Percentiles rank a stretch among this genome's conserved stretches.
Conservation (phyloP, 1,140 invertebrate genomes). For the Zaprionus tsacasi region DNA sequence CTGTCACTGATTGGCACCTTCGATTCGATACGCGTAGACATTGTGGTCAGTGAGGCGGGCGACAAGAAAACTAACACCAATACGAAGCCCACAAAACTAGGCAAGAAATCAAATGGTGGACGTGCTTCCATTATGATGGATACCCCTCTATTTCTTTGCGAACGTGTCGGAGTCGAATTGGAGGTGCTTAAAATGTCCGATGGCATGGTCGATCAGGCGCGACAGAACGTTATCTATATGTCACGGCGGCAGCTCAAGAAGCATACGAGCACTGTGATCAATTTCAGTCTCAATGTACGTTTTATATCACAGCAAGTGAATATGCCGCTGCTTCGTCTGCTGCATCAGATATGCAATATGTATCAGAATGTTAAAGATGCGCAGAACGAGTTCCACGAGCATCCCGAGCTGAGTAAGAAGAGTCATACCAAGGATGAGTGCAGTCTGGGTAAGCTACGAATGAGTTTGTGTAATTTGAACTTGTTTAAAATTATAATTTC, state of each 20-base stretch:
- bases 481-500: background rate
- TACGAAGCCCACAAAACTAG: constrained; percentile 60
- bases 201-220: constrained; percentile 93
- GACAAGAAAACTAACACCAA: constrained; percentile 55
- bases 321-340: constrained; percentile 95
- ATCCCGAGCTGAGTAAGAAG: constrained; percentile 85
- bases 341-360: constrained; percentile 99
- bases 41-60: constrained; percentile 94
- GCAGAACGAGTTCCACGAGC: constrained; percentile 93
- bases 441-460: constrained; percentile 74
- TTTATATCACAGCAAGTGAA: constrained; percentile 97
- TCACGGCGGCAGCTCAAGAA: constrained; percentile 94
- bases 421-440: constrained; percentile 80
- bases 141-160: constrained; percentile 95
- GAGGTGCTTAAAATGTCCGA: constrained; percentile 95
- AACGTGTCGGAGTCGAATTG: constrained; percentile 94
- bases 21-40: constrained; percentile 95
- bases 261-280: constrained; percentile 94
- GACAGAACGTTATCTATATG: constrained; percentile 93
- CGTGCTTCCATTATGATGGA: constrained; percentile 89
- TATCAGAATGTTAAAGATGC: constrained; percentile 98
- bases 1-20: constrained; percentile 94
- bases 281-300: constrained; percentile 93
- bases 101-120: constrained; percentile 83
- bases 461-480: too few species aligned